Conservation (phyloP, 2,113 vertebrate genomes). For the Cichladusa arquata region DNA sequence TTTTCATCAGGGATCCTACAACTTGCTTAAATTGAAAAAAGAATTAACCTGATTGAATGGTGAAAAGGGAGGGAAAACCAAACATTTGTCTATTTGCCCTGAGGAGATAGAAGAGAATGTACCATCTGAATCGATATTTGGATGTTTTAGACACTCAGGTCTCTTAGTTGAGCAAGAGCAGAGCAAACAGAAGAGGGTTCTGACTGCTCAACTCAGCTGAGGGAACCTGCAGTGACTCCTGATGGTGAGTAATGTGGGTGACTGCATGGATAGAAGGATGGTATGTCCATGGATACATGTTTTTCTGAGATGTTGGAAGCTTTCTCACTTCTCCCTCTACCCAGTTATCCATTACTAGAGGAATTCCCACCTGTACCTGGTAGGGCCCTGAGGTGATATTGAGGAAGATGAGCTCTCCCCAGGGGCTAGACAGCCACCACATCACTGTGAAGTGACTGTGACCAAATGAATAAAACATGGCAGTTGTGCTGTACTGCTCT, state of each 20-base stretch:
- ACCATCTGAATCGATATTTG: not conserved
- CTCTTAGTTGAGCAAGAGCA: constrained; percentile 7
- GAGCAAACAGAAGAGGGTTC: not conserved
- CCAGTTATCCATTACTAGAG: not conserved
- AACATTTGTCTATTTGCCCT: constrained; percentile 19
- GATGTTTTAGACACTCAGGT: not conserved
- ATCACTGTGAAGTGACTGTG: not conserved
- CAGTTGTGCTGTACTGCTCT: not conserved
- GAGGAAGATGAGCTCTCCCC: not conserved
- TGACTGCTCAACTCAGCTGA: not conserved
- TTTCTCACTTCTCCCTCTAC: not conserved
- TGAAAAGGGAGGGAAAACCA: not conserved
- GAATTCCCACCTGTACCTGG: not conserved
- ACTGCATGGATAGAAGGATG: not conserved
- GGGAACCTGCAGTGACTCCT: not conserved
- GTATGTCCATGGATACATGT: accelerated
- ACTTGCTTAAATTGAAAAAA: not conserved
- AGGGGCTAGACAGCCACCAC: not conserved
- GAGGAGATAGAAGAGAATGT: not conserved
- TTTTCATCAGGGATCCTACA: not conserved
- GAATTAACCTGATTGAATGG: not conserved
- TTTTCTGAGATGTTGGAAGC: not conserved
- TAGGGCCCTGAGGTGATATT: accelerated
- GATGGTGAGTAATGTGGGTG: not conserved
- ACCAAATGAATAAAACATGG: not conserved